phyloP scores from a whole-genome alignment of 2,888 invertebrate genomes.

The Emmelina monodactyla region DNA sequence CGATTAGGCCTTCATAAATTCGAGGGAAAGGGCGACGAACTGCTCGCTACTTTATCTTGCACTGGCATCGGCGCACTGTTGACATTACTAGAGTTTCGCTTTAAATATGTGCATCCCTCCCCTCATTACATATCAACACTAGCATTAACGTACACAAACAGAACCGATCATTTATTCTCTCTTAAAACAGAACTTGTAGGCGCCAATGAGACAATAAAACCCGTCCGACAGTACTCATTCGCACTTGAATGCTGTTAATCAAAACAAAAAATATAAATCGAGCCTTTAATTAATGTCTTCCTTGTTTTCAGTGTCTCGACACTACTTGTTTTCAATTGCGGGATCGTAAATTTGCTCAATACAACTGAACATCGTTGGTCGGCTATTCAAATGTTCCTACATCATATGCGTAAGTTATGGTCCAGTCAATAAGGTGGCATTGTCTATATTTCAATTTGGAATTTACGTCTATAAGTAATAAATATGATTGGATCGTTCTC shows the following conservation, averaged over 20 bases:
- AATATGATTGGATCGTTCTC: too few relatives aligned
- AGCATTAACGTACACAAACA: neutral
- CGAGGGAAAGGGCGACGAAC: neutral
- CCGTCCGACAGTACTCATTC: slow-evolving; percentile 5
- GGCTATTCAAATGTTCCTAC: slow-evolving; percentile 1
- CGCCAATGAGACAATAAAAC: slow-evolving; percentile 8
- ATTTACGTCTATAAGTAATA: too few relatives aligned
- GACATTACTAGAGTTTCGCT: neutral
- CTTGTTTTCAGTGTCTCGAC: slow-evolving; percentile 25
- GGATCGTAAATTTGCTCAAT: slow-evolving; percentile 1
- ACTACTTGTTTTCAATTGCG: slow-evolving; percentile 20
- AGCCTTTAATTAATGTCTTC: slow-evolving; percentile 35
- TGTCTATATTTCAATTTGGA: neutral
- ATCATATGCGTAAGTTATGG: neutral
- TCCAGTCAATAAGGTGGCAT: neutral
- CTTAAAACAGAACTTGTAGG: neutral
- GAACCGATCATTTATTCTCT: neutral
- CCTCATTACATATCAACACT: neutral
- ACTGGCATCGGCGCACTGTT: neutral
- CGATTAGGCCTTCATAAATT: neutral
- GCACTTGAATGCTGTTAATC: slow-evolving; percentile 7
- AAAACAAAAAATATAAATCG: slow-evolving; percentile 6
- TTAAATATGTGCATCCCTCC: neutral
- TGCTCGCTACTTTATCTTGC: neutral
- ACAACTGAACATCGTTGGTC: neutral